phyloP scores from a whole-genome alignment of 2,888 invertebrate species.

The Acanthoscelides obtectus region DNA sequence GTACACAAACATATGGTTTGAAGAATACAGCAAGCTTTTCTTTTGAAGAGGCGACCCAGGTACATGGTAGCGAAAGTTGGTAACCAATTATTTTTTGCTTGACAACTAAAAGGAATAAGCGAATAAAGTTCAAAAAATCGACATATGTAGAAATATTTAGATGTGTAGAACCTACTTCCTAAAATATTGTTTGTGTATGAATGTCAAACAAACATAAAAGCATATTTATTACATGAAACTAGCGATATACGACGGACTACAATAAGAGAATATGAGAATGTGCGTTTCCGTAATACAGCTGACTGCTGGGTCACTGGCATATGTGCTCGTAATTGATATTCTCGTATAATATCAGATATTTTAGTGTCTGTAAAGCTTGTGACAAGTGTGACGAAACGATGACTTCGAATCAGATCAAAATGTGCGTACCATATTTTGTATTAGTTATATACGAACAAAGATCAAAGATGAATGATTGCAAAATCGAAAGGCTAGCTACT shows the following conservation, averaged over 20 bases:
- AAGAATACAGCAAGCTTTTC: too few relatives aligned
- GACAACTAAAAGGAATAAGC: too few relatives aligned
- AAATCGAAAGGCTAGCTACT: too few relatives aligned
- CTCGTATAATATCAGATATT: not conserved
- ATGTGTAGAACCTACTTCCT: too few relatives aligned
- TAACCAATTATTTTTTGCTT: too few relatives aligned
- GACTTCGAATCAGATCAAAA: not conserved
- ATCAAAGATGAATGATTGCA: too few relatives aligned
- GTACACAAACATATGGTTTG: too few relatives aligned
- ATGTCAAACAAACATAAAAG: not conserved
- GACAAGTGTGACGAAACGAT: not conserved
- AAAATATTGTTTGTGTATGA: not conserved
- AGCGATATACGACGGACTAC: not conserved
- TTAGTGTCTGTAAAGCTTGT: not conserved
- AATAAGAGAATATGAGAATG: not conserved
- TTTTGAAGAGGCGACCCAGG: too few relatives aligned
- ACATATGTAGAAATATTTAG: too few relatives aligned
- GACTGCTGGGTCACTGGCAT: not conserved
- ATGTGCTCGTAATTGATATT: not conserved
- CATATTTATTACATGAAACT: not conserved
- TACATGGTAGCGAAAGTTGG: too few relatives aligned
- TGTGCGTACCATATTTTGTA: not conserved
- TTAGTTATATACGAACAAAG: too few relatives aligned
- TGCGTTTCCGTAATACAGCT: not conserved
- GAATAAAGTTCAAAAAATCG: too few relatives aligned